Evolutionary conservation across 1,140 invertebrate species (phyloP).

Genomic region (Lordiphosa collinella): DNA sequence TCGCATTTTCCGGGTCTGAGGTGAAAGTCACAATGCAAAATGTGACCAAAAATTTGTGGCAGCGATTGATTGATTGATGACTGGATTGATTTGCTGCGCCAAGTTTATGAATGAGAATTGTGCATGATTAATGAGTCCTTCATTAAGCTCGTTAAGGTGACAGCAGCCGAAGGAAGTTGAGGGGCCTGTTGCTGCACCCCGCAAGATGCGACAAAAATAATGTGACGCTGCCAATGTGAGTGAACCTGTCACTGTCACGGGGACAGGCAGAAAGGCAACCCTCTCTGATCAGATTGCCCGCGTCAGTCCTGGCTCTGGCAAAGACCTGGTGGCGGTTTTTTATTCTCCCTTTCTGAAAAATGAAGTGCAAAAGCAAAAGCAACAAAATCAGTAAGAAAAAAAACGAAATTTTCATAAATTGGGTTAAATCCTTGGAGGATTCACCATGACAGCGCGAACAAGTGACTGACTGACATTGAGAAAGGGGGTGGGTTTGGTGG

Average conservation of each 20-base stretch:
- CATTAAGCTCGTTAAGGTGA: slow-evolving; percentile 76
- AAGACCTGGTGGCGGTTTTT: slow-evolving; percentile 30
- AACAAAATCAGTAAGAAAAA: slow-evolving; percentile 61
- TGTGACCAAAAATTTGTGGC: slow-evolving; percentile 46
- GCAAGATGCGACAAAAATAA: slow-evolving; percentile 38
- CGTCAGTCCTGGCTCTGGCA: not conserved
- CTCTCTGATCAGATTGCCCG: slow-evolving; percentile 49
- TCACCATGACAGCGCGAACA: slow-evolving; percentile 76
- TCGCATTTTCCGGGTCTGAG: slow-evolving; percentile 47
- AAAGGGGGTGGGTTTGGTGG: slow-evolving; percentile 29
- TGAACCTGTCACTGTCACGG: slow-evolving; percentile 45
- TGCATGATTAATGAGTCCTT: slow-evolving; percentile 76
- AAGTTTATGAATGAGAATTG: slow-evolving; percentile 70
- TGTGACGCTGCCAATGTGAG: slow-evolving; percentile 30
- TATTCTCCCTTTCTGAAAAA: slow-evolving; percentile 49
- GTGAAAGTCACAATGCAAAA: slow-evolving; percentile 41
- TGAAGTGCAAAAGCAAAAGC: slow-evolving; percentile 64
- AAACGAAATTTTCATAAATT: slow-evolving; percentile 70
- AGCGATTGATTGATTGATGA: slow-evolving; percentile 71
- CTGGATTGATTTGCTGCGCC: slow-evolving; percentile 67
- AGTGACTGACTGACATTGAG: slow-evolving; percentile 40
- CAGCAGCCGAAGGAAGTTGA: slow-evolving; percentile 26
- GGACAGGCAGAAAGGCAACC: slow-evolving; percentile 23
- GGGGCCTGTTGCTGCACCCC: slow-evolving; percentile 51
- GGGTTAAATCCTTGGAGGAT: slow-evolving; percentile 76